Percentiles rank a stretch among this genome's conserved stretches.
These are phyloP conservation scores for Bombus difficillimus DNA, from an alignment of 1,140 invertebrate species.

Conservation along the genomic window DNA sequence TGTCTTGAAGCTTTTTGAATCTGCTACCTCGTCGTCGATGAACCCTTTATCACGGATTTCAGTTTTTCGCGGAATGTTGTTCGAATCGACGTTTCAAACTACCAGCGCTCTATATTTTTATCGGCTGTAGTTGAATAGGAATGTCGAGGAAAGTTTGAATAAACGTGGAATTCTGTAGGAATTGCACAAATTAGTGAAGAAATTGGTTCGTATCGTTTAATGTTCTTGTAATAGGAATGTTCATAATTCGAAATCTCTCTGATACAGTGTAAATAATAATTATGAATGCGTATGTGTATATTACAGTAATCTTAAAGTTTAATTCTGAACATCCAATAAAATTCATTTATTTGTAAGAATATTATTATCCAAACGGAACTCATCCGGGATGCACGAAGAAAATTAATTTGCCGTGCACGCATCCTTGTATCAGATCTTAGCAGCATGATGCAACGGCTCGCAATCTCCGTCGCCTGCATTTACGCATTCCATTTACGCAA, in stretches of 20 bases:
- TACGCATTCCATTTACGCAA: conserved; percentile 41
- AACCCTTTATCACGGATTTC: neutral
- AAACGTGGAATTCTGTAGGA: too few relatives aligned
- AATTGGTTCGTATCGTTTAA: neutral
- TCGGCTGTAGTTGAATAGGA: neutral
- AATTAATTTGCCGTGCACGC: conserved; percentile 33
- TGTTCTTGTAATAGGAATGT: neutral
- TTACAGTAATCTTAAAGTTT: neutral
- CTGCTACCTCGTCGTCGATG: neutral
- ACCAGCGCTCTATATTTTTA: neutral
- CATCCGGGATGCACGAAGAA: neutral
- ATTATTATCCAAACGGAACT: neutral
- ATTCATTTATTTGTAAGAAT: conserved; percentile 5
- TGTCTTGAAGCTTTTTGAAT: neutral
- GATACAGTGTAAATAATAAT: neutral
- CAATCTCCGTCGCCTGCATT: conserved; percentile 35
- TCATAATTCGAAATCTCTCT: neutral
- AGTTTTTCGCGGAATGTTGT: neutral
- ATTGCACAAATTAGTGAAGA: neutral
- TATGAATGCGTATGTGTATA: too few relatives aligned
- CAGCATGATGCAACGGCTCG: conserved; percentile 32
- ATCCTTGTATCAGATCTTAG: conserved; percentile 16
- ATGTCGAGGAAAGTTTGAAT: neutral
- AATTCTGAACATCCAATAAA: neutral
- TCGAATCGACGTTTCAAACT: neutral